phyloP scores from a whole-genome alignment of 2,113 vertebrate species.

The Amphiprion ocellaris region DNA sequence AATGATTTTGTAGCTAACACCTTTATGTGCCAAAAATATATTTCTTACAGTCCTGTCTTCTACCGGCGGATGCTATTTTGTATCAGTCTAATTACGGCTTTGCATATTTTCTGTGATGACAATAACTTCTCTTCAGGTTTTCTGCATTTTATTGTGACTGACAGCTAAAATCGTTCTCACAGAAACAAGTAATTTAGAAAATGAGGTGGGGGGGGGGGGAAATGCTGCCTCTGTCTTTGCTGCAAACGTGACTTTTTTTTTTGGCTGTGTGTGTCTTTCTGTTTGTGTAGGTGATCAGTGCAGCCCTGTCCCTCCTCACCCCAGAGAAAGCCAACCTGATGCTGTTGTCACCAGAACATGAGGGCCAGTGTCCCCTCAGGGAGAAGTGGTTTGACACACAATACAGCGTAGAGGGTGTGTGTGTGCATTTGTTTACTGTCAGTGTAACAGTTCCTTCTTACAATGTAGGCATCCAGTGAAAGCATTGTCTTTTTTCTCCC shows the following conservation, averaged over 20 bases:
- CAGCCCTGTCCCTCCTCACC: conserved; percentile 89
- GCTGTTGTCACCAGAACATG: conserved; percentile 93
- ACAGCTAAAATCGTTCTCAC: conserved; percentile 33
- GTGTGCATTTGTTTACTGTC: conserved; percentile 33
- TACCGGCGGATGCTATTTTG: conserved; percentile 23
- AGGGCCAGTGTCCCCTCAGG: conserved; percentile 90
- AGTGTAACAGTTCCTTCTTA: conserved; percentile 27
- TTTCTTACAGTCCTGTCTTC: conserved; percentile 12
- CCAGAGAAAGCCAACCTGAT: conserved; percentile 94
- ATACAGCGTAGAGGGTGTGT: conserved; percentile 92
- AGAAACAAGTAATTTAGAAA: conserved; percentile 38
- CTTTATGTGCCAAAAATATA: conserved; percentile 6
- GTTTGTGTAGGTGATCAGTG: conserved; percentile 88
- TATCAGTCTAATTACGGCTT: conserved; percentile 49
- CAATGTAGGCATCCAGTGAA: conserved; percentile 42
- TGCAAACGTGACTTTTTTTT: conserved; percentile 18
- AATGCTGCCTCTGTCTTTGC: background rate
- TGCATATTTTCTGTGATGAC: conserved; percentile 40
- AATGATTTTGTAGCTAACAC: conserved; percentile 13
- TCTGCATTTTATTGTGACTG: conserved; percentile 45
- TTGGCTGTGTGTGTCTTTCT: conserved; percentile 13
- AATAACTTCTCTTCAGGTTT: conserved; percentile 3
- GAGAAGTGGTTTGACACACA: conserved; percentile 98
- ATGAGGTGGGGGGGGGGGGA: background rate
- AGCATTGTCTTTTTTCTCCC: conserved; percentile 51